Evolutionary conservation across 2,113 vertebrate genomes (phyloP).

Genomic region (Sphaerodactylus townsendi): DNA sequence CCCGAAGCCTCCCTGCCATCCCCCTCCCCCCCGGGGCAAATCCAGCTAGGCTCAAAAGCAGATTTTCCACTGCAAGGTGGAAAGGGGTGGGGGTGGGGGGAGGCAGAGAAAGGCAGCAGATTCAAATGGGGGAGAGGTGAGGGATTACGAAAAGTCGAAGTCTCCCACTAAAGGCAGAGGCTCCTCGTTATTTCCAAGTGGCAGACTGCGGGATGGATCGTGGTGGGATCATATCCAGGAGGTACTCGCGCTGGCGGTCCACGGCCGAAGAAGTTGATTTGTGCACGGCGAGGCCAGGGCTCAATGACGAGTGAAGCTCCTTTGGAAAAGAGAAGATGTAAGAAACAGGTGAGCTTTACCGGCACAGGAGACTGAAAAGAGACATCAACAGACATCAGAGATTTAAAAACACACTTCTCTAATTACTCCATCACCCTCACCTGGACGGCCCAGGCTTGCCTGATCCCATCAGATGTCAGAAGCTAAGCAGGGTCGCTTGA

Average conservation of each 20-base stretch:
- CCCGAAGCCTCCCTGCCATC: not conserved
- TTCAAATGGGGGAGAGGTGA: not conserved
- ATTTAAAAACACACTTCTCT: too few relatives aligned
- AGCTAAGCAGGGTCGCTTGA: too few relatives aligned
- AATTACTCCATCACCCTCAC: too few relatives aligned
- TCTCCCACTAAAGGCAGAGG: constrained; percentile 47
- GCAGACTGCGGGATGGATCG: constrained; percentile 95
- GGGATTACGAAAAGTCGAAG: constrained; percentile 15
- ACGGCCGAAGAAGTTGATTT: constrained; percentile 84
- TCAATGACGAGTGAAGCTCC: too few relatives aligned
- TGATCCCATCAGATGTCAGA: too few relatives aligned
- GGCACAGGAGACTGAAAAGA: too few relatives aligned
- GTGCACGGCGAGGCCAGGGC: constrained; percentile 89
- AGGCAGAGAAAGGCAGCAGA: constrained; percentile 47
- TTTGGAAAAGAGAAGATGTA: constrained; percentile 42
- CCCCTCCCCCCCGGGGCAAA: constrained; percentile 40
- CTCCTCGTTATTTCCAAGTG: constrained; percentile 91
- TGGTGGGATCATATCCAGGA: constrained; percentile 98
- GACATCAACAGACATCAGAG: too few relatives aligned
- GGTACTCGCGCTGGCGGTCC: constrained; percentile 96
- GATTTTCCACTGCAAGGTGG: constrained; percentile 48
- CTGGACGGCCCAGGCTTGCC: too few relatives aligned
- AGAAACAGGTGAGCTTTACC: rapidly evolving
- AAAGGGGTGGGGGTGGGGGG: not conserved
- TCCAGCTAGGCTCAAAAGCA: constrained; percentile 70